phyloP scores from a whole-genome alignment of 2,113 vertebrate genomes.

The Lamprotornis superbus region DNA sequence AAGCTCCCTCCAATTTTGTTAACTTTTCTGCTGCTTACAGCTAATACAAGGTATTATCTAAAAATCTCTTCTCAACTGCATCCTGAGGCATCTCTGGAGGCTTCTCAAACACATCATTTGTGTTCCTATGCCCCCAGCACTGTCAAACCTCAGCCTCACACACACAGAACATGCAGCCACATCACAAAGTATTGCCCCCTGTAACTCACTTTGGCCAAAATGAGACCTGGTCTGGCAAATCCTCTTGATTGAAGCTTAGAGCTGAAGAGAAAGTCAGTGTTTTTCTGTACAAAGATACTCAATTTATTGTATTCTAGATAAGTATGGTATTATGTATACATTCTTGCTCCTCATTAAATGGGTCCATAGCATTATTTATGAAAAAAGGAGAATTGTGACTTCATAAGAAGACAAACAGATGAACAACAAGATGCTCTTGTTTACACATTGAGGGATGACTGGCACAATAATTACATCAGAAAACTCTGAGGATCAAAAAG shows the following conservation, averaged over 20 bases:
- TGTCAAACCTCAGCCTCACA: background rate
- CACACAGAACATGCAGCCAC: background rate
- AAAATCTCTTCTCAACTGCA: background rate
- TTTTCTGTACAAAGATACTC: background rate
- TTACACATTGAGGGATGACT: background rate
- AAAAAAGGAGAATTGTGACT: background rate
- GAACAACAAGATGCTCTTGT: background rate
- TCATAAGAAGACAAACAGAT: background rate
- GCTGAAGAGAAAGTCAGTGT: slow-evolving; percentile 4
- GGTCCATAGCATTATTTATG: background rate
- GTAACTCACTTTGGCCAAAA: background rate
- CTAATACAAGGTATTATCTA: background rate
- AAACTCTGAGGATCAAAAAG: background rate
- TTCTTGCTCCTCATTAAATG: background rate
- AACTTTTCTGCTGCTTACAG: background rate
- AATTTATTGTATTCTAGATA: background rate
- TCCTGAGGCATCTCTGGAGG: background rate
- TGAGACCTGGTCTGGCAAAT: background rate
- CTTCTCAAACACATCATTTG: background rate
- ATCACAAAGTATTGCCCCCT: background rate
- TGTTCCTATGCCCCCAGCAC: background rate
- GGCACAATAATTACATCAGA: background rate
- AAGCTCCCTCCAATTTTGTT: background rate
- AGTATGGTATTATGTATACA: background rate
- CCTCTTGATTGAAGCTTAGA: background rate